Evolutionary conservation across 1,140 invertebrate species (phyloP), one percentile per base, ranked within the genome.

Genomic region (Drosophila kurseongensis): DNA sequence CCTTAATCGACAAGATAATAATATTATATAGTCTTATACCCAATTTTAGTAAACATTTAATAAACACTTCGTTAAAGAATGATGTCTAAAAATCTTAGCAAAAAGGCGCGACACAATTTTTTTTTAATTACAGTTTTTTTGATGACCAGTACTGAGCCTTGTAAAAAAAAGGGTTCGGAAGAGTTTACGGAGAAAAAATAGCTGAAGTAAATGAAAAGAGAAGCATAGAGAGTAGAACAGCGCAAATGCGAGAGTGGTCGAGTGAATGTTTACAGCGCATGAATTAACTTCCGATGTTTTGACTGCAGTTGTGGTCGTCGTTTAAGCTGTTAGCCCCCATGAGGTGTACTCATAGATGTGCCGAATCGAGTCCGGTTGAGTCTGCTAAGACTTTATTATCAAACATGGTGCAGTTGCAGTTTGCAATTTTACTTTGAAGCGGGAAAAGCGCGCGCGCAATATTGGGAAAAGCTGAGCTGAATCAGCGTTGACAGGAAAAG

Each of bases 261-360:
- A 36, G 32, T 16, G 29, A 16, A 16, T 35, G 48, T 51, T 51
- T 51, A 51, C 50, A 51, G 50, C 50, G 50, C 50, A 51, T 51
- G 50, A 51, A 51, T 51, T 36, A 51, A 18, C n/a, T n/a, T n/a
- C n/a, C n/a, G n/a, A n/a, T n/a, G n/a, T n/a, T n/a, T n/a, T n/a
- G n/a, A n/a, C n/a, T n/a, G n/a, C n/a, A n/a, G n/a, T n/a, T n/a
- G n/a, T n/a, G n/a, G n/a, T 14, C 36, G 38, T n/a, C 13, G 13
- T 40, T 40, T 10, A 4, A 38, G 27, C 8, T 12, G 16, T 23
- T 48, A 48, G 7, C 13, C 44, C 4, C 13, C 10, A 14, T 14
- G n/a, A 35, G n/a, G 10, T 12, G 4, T 36, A 10, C 14, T 18
- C 14, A 35, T 18, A 36, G 23, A 48, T 40, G 38, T 40, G 13